Evolutionary conservation across 2,888 invertebrate genomes (phyloP).

Genomic region (Zygaena filipendulae): DNA sequence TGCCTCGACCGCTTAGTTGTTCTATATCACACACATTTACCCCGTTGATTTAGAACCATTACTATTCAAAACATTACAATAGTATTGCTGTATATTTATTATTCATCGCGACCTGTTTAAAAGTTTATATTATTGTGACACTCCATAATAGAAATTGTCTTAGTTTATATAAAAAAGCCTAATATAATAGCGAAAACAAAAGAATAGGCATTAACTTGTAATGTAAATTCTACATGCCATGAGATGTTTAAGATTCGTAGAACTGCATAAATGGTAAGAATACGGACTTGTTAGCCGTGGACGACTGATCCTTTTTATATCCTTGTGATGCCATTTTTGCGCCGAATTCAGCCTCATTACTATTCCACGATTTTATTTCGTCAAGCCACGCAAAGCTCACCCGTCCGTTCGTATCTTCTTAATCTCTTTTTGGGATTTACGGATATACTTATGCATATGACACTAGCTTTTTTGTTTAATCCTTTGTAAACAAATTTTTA

Average conservation of each 20-base stretch:
- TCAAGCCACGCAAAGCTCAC: conserved; percentile 18
- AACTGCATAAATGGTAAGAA: no score
- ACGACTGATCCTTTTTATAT: conserved; percentile 10
- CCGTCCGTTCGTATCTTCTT: conserved; percentile 22
- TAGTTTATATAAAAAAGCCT: no score
- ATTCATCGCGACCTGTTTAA: no score
- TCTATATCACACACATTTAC: conserved; percentile 35
- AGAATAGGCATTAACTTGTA: no score
- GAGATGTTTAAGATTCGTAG: no score
- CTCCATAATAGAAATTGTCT: no score
- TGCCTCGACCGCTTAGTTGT: conserved; percentile 42
- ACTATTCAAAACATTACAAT: conserved; percentile 44
- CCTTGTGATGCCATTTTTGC: conserved; percentile 10
- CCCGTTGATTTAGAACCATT: conserved; percentile 43
- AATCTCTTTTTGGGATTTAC: conserved; percentile 22
- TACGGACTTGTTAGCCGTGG: conserved; percentile 2
- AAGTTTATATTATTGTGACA: no score
- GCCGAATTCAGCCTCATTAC: conserved; percentile 15
- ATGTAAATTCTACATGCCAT: no score
- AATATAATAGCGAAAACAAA: no score
- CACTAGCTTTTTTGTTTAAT: neutral
- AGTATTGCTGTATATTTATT: no score
- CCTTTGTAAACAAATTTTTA: no score
- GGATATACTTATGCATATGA: conserved; percentile 2
- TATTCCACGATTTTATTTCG: conserved; percentile 19